A percentile compares a stretch with the other conserved stretches of the same genome.
Evolutionary conservation across 53 echinoderm and acorn worm genomes (phyloP).

Genomic region (Paracentrotus lividus): DNA sequence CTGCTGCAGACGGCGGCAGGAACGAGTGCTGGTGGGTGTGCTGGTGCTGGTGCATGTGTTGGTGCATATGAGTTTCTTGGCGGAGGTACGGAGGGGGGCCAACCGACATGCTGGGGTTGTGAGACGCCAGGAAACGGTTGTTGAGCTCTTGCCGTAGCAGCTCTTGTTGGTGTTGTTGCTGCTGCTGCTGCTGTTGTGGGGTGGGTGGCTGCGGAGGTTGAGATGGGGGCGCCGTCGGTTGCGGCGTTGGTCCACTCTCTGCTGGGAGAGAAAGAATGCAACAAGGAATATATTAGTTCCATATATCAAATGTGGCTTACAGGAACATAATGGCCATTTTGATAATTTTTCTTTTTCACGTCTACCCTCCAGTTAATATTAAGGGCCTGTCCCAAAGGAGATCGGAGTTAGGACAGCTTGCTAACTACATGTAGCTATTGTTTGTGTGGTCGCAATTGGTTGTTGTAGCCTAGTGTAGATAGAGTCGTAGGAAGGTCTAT

Average conservation of each 20-base stretch:
- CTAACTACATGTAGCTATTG: too few relatives aligned
- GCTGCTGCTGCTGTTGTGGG: conserved; percentile 61
- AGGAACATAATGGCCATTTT: too few relatives aligned
- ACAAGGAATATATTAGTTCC: neutral
- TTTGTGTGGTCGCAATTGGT: too few relatives aligned
- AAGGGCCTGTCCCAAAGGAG: too few relatives aligned
- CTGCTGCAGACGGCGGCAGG: conserved; percentile 86
- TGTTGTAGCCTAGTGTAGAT: too few relatives aligned
- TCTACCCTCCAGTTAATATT: neutral
- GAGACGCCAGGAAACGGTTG: conserved; percentile 95
- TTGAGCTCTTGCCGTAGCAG: conserved; percentile 97
- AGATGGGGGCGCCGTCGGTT: conserved; percentile 20
- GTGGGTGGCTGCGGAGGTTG: conserved; percentile 54
- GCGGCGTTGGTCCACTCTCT: conserved; percentile 51
- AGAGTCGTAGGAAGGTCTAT: too few relatives aligned
- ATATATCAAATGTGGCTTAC: neutral
- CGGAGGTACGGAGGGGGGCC: conserved; percentile 96
- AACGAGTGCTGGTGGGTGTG: conserved; percentile 98
- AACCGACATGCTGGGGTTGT: conserved; percentile 83
- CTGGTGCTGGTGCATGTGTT: conserved; percentile 99
- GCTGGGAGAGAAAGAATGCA: neutral
- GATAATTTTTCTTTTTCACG: neutral
- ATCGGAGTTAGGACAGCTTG: too few relatives aligned
- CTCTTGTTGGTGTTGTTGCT: conserved; percentile 85
- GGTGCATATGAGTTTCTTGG: conserved; percentile 99